A percentile compares a stretch with the other conserved stretches of the same genome.
These are phyloP conservation scores for Rhinopomastus cyanomelas DNA, from an alignment of 2,113 vertebrate species.

Conservation along the genomic window DNA sequence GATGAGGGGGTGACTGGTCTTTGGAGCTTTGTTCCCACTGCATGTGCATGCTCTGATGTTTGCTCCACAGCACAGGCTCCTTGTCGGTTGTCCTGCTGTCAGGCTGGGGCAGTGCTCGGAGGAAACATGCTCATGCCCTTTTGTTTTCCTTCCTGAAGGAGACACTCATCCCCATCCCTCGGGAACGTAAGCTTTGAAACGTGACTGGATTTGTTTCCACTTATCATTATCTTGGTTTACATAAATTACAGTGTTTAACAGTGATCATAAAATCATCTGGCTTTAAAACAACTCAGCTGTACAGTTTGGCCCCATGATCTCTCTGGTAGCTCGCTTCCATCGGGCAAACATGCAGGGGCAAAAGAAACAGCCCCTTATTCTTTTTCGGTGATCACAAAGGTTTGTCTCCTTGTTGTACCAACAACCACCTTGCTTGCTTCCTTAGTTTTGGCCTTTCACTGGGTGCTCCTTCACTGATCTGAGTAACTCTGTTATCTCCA, in stretches of 20 bases:
- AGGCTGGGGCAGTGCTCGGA: not conserved
- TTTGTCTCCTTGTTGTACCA: not conserved
- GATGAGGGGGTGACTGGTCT: not conserved
- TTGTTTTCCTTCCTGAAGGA: not conserved
- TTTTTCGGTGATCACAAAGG: not conserved
- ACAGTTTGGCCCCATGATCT: not conserved
- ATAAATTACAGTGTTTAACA: conserved; percentile 1
- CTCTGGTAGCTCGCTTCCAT: not conserved
- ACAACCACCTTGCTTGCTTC: not conserved
- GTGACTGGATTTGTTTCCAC: conserved; percentile 1
- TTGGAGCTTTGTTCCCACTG: not conserved
- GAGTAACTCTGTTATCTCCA: not conserved
- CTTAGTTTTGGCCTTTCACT: not conserved
- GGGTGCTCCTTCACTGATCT: not conserved
- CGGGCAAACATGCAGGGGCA: not conserved
- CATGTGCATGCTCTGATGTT: not conserved
- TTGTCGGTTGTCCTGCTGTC: not conserved
- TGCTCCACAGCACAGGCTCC: not conserved
- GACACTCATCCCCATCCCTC: not conserved
- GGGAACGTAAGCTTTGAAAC: conserved; percentile 29
- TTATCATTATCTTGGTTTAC: conserved; percentile 43
- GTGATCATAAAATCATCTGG: conserved; percentile 8
- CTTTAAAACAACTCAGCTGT: conserved; percentile 17
- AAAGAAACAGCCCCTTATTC: not conserved
- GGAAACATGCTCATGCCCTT: not conserved